phyloP scores from a whole-genome alignment of 2,888 invertebrate species.

The Synanthedon myopaeformis region DNA sequence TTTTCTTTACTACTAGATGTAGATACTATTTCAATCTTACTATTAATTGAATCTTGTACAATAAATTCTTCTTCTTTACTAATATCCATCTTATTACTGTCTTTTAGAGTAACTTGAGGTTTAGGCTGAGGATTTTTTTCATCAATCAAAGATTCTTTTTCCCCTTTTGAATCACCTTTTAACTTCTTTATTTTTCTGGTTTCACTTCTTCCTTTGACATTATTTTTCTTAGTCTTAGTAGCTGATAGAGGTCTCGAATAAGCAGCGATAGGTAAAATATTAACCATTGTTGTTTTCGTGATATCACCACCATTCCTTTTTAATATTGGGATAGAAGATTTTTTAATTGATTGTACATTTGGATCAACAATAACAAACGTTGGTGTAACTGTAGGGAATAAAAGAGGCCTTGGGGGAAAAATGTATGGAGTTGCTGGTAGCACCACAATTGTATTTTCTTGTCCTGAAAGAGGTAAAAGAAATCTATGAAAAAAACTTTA shows the following conservation, averaged over 20 bases:
- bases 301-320: slow-evolving; percentile 47
- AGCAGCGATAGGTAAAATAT: slow-evolving; percentile 62
- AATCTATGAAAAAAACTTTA: too few relatives aligned
- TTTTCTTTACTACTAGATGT: background rate
- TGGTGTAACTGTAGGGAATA: slow-evolving; percentile 50
- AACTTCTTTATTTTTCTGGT: slow-evolving; percentile 24
- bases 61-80: slow-evolving; percentile 5
- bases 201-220: slow-evolving; percentile 29
- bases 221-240: slow-evolving; percentile 39
- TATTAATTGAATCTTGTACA: background rate
- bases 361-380: slow-evolving; percentile 52
- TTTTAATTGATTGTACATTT: slow-evolving; percentile 42
- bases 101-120: slow-evolving; percentile 8
- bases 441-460: slow-evolving; percentile 54
- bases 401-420: slow-evolving; percentile 52
- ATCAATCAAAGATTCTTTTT: slow-evolving; percentile 9
- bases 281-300: slow-evolving; percentile 64
- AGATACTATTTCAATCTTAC: background rate
- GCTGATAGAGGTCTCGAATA: slow-evolving; percentile 55
- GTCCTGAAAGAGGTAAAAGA: slow-evolving; percentile 27
- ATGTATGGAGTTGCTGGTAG: slow-evolving; percentile 56
- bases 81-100: slow-evolving; percentile 4
- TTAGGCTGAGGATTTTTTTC: background rate
- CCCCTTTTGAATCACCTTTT: slow-evolving; percentile 14
- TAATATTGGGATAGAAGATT: slow-evolving; percentile 33